Evolutionary conservation across 1,140 invertebrate genomes (phyloP).

Genomic region (Drosophila micromelanica): DNA sequence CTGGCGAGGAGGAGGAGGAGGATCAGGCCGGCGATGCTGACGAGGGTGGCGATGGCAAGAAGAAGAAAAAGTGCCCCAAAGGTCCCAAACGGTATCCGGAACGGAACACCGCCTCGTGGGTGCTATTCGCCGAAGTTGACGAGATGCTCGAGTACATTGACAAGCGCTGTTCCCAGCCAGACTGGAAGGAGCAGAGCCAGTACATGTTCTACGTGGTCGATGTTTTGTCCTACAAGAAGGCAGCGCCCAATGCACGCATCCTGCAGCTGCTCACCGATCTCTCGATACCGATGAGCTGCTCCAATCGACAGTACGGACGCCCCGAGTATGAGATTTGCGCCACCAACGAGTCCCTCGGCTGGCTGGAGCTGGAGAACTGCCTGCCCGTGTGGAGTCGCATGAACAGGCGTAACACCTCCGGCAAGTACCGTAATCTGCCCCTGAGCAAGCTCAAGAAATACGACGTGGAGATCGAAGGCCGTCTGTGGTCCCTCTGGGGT

Average conservation of each 20-base stretch:
- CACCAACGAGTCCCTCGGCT: conserved; percentile 85
- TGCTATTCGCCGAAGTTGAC: conserved; percentile 71
- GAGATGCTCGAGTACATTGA: conserved; percentile 65
- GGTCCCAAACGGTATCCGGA: conserved; percentile 65
- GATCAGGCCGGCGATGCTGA: conserved; percentile 4
- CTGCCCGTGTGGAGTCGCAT: conserved; percentile 85
- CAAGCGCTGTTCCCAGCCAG: conserved; percentile 36
- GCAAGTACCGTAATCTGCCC: conserved; percentile 84
- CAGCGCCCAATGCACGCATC: conserved; percentile 65
- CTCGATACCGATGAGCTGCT: conserved; percentile 69
- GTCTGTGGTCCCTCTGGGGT: conserved; percentile 87
- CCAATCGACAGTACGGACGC: conserved; percentile 55
- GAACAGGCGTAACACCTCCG: conserved; percentile 85
- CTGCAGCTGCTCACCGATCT: conserved; percentile 75
- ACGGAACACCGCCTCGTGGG: conserved; percentile 79
- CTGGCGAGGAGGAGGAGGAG: conserved; percentile 42
- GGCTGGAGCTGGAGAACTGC: conserved; percentile 85
- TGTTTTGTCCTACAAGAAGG: conserved; percentile 71
- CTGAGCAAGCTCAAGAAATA: conserved; percentile 86
- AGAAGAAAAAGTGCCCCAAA: conserved; percentile 60
- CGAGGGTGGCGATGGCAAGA: conserved; percentile 30
- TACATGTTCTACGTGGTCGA: conserved; percentile 75
- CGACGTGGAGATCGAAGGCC: conserved; percentile 87
- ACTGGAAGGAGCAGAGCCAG: conserved; percentile 63
- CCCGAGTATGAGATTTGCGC: conserved; percentile 75